phyloP scores from a whole-genome alignment of 1,140 invertebrate species.

The Zaprionus ornatus region DNA sequence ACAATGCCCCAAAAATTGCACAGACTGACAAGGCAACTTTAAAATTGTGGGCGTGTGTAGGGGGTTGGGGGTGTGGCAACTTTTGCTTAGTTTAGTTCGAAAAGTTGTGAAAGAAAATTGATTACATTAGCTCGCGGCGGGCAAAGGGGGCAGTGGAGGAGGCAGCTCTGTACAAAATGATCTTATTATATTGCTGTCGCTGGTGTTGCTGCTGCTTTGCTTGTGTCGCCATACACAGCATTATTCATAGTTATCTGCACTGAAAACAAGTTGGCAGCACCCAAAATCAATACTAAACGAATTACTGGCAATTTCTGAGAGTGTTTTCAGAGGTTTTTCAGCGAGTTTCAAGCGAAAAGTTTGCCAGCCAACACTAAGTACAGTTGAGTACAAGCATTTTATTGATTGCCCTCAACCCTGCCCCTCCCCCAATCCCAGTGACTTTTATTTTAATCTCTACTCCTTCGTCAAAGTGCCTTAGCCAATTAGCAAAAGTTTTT shows the following conservation, averaged over 20 bases:
- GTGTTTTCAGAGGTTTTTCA: conserved; percentile 2
- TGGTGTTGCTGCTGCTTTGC: not conserved
- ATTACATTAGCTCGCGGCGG: conserved; percentile 55
- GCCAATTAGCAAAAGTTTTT: conserved; percentile 72
- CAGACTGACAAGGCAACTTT: conserved; percentile 20
- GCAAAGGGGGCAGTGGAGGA: not conserved
- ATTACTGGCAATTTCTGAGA: conserved; percentile 14
- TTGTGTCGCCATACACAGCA: conserved; percentile 1
- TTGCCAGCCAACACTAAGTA: not conserved
- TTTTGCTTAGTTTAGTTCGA: conserved; percentile 54
- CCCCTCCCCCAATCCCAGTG: not conserved
- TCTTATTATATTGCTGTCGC: conserved; percentile 22
- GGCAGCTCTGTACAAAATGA: not conserved
- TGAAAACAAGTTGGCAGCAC: conserved; percentile 17
- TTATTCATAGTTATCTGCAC: conserved; percentile 38
- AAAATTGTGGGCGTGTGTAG: conserved; percentile 39
- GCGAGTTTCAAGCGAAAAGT: not conserved
- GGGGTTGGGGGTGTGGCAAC: conserved; percentile 6
- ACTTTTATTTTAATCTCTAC: not conserved
- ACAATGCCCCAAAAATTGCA: conserved; percentile 33
- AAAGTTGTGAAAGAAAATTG: conserved; percentile 72
- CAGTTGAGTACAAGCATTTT: conserved; percentile 2
- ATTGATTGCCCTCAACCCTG: not conserved
- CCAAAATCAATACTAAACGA: conserved; percentile 30
- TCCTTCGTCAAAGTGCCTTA: conserved; percentile 2